These are phyloP conservation scores for Ctenomys sociabilis DNA, from an alignment of 2,113 vertebrate species.

Conservation along the genomic window DNA sequence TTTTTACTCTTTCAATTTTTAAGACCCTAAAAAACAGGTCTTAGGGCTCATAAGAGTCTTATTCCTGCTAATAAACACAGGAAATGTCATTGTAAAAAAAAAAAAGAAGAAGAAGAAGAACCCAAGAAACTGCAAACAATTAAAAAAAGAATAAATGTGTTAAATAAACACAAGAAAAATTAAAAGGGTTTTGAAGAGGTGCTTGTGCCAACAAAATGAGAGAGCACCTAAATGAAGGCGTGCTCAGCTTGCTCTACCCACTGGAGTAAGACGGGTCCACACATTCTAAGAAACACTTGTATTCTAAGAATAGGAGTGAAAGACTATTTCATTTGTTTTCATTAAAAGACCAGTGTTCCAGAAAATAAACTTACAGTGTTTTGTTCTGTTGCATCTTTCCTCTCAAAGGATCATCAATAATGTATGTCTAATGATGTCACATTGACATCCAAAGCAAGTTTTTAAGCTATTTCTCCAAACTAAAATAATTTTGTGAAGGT, in stretches of 20 bases:
- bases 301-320: neutral
- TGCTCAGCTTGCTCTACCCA: neutral
- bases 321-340: neutral
- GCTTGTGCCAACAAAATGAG: neutral
- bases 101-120: too few relatives aligned
- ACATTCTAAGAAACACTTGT: neutral
- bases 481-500: slow-evolving; percentile 13
- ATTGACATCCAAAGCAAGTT: neutral
- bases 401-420: neutral
- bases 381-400: neutral
- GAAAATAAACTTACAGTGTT: neutral
- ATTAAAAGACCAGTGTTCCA: neutral
- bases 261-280: neutral
- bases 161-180: neutral
- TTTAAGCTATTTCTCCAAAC: neutral
- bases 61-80: neutral
- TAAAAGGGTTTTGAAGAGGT: neutral
- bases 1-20: neutral
- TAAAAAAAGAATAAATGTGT: neutral
- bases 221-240: neutral
- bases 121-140: neutral
- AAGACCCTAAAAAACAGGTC: neutral
- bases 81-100: neutral
- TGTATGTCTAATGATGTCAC: neutral
- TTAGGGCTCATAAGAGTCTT: neutral